Conservation (phyloP, 2,888 invertebrate species). For the Agapetus fuscipes region DNA sequence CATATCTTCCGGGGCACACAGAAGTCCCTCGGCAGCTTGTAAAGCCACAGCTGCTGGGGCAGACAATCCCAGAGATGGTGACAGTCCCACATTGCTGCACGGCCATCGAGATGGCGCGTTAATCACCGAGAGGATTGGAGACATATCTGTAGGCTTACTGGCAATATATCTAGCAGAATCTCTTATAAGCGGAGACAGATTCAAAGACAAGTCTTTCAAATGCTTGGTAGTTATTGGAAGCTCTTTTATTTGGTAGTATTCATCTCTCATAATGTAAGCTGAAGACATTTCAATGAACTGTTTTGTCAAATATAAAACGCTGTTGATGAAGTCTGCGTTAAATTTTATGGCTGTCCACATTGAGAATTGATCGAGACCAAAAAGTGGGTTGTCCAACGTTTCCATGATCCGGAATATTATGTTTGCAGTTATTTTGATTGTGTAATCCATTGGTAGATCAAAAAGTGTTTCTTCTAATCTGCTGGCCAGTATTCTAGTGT, state of each 20-base stretch:
- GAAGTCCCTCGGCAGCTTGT: constrained; percentile 35
- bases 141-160: constrained; percentile 23
- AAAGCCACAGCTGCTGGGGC: constrained; percentile 31
- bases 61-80: constrained; percentile 29
- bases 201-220: constrained; percentile 8
- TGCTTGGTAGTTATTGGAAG: constrained; percentile 13
- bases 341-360: constrained; percentile 33
- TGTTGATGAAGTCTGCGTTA: constrained; percentile 25
- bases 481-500: neutral
- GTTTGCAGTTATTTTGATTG: constrained; percentile 8
- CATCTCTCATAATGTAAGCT: constrained; percentile 13
- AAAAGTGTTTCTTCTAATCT: neutral
- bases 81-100: constrained; percentile 35
- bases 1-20: constrained; percentile 35
- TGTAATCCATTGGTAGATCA: neutral
- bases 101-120: constrained; percentile 41
- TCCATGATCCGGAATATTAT: constrained; percentile 26
- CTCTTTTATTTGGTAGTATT: constrained; percentile 10
- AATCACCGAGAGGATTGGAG: constrained; percentile 34
- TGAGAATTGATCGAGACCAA: constrained; percentile 26
- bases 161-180: constrained; percentile 14
- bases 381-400: constrained; percentile 32
- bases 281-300: constrained; percentile 28
- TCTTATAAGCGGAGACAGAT: constrained; percentile 11
- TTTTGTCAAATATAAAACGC: constrained; percentile 30